Conservation (phyloP, 2,797 vertebrate genomes). For the Macropus fuliginosus region DNA sequence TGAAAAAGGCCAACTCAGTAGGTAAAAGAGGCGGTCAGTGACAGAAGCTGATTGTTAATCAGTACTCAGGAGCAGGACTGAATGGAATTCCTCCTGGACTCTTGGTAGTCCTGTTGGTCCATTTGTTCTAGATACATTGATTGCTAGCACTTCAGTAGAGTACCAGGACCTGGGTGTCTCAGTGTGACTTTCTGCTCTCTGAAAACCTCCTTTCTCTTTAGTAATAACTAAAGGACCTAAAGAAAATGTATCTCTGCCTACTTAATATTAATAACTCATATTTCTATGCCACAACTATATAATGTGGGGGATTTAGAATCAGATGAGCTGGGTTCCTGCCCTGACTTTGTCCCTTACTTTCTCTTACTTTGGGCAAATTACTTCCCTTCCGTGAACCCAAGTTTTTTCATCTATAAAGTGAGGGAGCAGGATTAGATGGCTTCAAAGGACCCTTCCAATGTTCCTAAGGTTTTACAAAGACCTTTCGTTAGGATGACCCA, state of each 20-base stretch:
- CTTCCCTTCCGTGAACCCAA: neutral
- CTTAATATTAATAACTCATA: neutral
- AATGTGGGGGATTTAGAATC: neutral
- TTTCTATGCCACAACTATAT: neutral
- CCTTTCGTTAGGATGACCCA: neutral
- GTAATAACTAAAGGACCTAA: neutral
- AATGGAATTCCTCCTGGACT: constrained; percentile 26
- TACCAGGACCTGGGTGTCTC: neutral
- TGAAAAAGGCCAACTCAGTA: neutral
- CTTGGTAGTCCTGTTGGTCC: neutral
- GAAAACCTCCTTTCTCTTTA: neutral
- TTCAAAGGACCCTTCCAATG: neutral
- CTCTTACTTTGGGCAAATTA: neutral
- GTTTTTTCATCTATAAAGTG: neutral
- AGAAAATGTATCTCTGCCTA: neutral
- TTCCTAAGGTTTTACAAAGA: neutral
- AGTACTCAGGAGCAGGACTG: constrained; percentile 11
- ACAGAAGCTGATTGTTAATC: neutral
- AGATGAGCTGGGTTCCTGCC: neutral
- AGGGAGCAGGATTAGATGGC: neutral
- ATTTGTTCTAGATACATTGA: constrained; percentile 41
- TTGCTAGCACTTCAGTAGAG: neutral
- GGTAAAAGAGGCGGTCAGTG: neutral
- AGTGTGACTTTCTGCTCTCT: neutral
- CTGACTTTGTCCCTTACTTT: neutral